Evolutionary conservation across 1,140 invertebrate species (phyloP).

Genomic region (Pogonomyrmex californicus): DNA sequence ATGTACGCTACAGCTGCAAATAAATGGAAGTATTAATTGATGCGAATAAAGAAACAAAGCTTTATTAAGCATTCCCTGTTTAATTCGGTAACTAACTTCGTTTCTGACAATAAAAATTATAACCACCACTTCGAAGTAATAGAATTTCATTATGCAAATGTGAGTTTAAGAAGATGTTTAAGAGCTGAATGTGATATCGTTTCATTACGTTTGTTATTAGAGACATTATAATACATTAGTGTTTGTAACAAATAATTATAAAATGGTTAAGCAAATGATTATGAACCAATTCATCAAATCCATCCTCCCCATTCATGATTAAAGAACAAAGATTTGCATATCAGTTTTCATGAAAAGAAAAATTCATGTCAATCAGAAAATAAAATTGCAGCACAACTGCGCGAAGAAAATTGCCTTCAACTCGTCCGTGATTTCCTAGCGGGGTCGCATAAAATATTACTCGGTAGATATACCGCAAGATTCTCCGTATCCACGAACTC

Average conservation of each 20-base stretch:
- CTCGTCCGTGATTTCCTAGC: slow-evolving; percentile 72
- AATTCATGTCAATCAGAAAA: slow-evolving; percentile 18
- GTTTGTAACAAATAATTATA: background rate
- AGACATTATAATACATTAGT: background rate
- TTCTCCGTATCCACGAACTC: slow-evolving; percentile 50
- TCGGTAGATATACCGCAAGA: slow-evolving; percentile 60
- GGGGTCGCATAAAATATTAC: slow-evolving; percentile 56
- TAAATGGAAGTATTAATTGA: slow-evolving; percentile 30
- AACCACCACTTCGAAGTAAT: background rate
- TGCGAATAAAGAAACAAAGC: slow-evolving; percentile 2
- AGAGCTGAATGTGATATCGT: background rate
- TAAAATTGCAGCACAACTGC: slow-evolving; percentile 35
- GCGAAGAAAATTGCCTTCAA: slow-evolving; percentile 52
- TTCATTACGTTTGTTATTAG: background rate
- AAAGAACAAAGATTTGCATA: slow-evolving; percentile 8
- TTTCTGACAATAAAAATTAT: background rate
- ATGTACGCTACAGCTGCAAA: slow-evolving; percentile 12
- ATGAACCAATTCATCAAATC: background rate
- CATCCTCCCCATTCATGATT: background rate
- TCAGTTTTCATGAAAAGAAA: slow-evolving; percentile 31
- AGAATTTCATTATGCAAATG: background rate
- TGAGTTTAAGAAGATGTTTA: background rate
- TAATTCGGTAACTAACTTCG: background rate
- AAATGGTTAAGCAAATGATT: background rate
- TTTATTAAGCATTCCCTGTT: background rate